A percentile compares a stretch with the other conserved stretches of the same genome.
These are phyloP conservation scores for Tachina grossa DNA, from an alignment of 2,888 invertebrate species.

Conservation along the genomic window DNA sequence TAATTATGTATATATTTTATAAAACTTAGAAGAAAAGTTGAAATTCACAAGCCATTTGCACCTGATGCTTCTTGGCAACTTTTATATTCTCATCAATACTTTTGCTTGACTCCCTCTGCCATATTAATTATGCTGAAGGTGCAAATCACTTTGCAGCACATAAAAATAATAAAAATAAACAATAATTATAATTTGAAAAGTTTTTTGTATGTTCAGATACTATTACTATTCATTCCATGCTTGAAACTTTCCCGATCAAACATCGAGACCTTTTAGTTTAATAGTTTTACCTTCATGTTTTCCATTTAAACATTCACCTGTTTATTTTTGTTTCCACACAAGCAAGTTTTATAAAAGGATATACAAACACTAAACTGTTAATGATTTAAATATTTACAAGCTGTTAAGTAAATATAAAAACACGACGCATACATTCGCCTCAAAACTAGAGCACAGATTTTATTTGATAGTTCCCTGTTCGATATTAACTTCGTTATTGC, in stretches of 20 bases:
- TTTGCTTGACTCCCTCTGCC: neutral
- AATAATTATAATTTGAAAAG: neutral
- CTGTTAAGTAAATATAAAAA: neutral
- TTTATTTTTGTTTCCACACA: neutral
- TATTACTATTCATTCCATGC: slow-evolving; percentile 36
- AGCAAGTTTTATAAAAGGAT: neutral
- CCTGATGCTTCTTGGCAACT: neutral
- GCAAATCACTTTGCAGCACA: slow-evolving; percentile 1
- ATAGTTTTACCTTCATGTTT: neutral
- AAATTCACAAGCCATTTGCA: too few relatives aligned
- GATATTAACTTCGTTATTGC: neutral
- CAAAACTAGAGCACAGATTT: neutral
- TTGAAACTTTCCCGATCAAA: slow-evolving; percentile 26
- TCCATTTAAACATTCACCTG: slow-evolving; percentile 17
- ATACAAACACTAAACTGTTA: neutral
- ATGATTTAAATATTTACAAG: slow-evolving; percentile 25
- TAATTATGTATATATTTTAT: neutral
- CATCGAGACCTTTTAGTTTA: slow-evolving; percentile 52
- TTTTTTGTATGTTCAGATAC: neutral
- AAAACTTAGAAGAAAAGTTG: too few relatives aligned
- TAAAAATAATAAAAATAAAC: neutral
- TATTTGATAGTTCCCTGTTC: neutral
- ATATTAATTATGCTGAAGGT: neutral
- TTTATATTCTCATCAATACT: neutral
- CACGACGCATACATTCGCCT: neutral